These are phyloP conservation scores for Neolamprologus cancellatus DNA, from an alignment of 2,113 vertebrate genomes.

Conservation along the genomic window DNA sequence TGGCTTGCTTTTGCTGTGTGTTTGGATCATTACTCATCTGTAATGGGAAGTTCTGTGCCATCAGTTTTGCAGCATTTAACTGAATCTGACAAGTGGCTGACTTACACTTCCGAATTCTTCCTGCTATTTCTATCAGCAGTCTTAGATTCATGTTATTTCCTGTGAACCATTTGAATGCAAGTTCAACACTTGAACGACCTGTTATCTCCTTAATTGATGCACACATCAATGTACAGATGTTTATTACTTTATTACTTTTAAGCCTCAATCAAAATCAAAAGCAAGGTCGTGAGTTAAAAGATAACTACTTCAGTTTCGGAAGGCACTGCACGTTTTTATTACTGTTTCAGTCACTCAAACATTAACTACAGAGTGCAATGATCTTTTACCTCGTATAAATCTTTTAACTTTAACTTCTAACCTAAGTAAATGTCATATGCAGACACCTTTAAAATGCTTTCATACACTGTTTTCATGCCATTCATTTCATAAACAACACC, in stretches of 20 bases:
- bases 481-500: not conserved
- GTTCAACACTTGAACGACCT: not conserved
- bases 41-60: not conserved
- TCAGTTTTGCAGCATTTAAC: not conserved
- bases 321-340: not conserved
- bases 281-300: not conserved
- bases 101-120: not conserved
- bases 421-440: not conserved
- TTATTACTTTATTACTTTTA: not conserved
- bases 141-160: not conserved
- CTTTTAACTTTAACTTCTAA: not conserved
- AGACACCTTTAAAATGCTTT: not conserved
- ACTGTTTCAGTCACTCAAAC: not conserved
- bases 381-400: not conserved
- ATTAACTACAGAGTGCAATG: not conserved
- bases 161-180: not conserved
- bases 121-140: not conserved
- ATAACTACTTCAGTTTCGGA: not conserved
- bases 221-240: not conserved
- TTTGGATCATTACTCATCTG: not conserved
- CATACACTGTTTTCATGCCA: not conserved
- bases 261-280: not conserved
- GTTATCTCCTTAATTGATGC: not conserved
- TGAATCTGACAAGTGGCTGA: not conserved
- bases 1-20: not conserved